Percentiles rank a stretch among this genome's conserved stretches.
Conservation (phyloP, 2,888 invertebrate species). For the Noctua janthe region DNA sequence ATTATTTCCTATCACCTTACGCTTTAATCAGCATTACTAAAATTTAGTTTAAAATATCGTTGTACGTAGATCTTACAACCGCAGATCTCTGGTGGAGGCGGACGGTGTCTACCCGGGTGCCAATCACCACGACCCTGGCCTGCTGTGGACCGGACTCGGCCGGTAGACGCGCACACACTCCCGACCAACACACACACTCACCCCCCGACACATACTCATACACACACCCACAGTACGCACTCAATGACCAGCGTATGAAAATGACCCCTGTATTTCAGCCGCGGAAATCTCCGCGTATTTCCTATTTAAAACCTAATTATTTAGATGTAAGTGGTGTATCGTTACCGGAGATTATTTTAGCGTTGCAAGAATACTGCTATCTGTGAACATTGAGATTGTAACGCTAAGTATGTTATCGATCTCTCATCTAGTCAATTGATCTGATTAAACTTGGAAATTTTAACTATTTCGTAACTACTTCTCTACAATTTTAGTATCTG, state of each 20-base stretch:
- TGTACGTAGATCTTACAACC: slow-evolving; percentile 90
- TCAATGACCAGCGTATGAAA: slow-evolving; percentile 44
- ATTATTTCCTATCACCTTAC: slow-evolving; percentile 14
- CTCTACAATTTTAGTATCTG: background rate
- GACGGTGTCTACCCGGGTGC: slow-evolving; percentile 91
- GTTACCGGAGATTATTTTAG: slow-evolving; percentile 71
- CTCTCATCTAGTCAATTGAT: slow-evolving; percentile 58
- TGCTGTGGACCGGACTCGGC: slow-evolving; percentile 92
- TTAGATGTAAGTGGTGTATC: slow-evolving; percentile 58
- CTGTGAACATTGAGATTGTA: slow-evolving; percentile 56
- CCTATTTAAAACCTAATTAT: slow-evolving; percentile 57
- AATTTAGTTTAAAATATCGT: slow-evolving; percentile 77
- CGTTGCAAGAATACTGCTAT: slow-evolving; percentile 73
- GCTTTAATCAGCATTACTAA: slow-evolving; percentile 44
- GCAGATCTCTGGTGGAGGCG: slow-evolving; percentile 91
- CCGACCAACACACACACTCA: slow-evolving; percentile 63
- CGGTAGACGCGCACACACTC: slow-evolving; percentile 75
- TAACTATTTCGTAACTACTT: background rate
- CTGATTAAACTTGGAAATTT: slow-evolving; percentile 17
- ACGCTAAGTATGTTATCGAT: slow-evolving; percentile 28
- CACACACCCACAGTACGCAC: slow-evolving; percentile 41
- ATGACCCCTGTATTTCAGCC: slow-evolving; percentile 39
- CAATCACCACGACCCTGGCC: slow-evolving; percentile 91
- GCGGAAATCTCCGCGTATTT: slow-evolving; percentile 46
- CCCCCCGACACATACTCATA: slow-evolving; percentile 29